Conservation (phyloP, 1,140 invertebrate genomes). For the Atta colombica region DNA sequence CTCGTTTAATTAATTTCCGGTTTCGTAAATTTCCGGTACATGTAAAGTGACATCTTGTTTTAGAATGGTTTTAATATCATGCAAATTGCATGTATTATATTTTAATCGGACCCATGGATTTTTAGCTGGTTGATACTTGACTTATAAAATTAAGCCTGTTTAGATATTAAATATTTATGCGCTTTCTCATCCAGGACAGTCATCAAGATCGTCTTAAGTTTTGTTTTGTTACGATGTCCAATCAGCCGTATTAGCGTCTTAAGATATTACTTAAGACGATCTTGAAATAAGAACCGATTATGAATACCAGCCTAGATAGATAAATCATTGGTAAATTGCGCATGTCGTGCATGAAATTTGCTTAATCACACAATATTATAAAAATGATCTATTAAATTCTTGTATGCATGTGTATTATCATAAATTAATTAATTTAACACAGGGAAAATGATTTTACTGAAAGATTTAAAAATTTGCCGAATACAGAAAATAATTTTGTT, state of each 20-base stretch:
- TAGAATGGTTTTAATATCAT: not conserved
- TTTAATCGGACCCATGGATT: conserved; percentile 1
- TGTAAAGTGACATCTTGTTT: not conserved
- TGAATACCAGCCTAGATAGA: conserved; percentile 13
- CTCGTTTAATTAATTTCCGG: conserved; percentile 22
- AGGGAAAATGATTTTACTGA: no score
- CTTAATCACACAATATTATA: conserved; percentile 2
- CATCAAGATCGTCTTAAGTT: not conserved
- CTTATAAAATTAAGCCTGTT: not conserved
- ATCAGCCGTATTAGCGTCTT: no score
- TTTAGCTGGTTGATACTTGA: conserved; percentile 1
- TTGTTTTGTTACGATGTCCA: no score
- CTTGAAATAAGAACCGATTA: no score
- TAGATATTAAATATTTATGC: conserved; percentile 40
- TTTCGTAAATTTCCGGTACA: not conserved
- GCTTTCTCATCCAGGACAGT: not conserved
- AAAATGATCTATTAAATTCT: conserved; percentile 25
- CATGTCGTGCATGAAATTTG: not conserved
- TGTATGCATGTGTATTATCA: not conserved
- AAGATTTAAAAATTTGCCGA: no score
- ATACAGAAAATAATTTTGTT: no score
- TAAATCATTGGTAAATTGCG: conserved; percentile 11
- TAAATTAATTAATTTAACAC: no score
- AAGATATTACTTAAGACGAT: no score
- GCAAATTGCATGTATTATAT: conserved; percentile 9